Base-by-base conservation (phyloP, 2,888 invertebrate species). In the Aleiodes leptofemur region DNA sequence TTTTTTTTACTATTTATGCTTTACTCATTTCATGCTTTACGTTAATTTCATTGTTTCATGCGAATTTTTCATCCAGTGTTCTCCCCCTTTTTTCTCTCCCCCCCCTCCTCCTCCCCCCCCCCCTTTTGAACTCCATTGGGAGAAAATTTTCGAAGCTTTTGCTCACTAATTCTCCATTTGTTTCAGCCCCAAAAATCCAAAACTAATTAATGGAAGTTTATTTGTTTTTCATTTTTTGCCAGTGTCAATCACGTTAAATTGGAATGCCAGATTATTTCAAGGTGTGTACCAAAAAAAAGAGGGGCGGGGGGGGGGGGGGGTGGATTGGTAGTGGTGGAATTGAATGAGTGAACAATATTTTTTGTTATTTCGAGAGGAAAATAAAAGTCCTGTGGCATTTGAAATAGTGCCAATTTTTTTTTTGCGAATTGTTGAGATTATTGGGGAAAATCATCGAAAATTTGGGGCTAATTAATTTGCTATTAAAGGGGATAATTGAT, bases 11-110 rank as follows among this genome's bases (percentile, higher is more conserved):
- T 43, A 34, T 34, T 34, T 34, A 34, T 34, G 0, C 38, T 38
- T 43, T 3, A 8, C 1, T 43, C 9, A 43, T 43, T 43, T 43
- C 11, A 43, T 43, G 8, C 11, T 11, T 8, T 9, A 9, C 11
- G 8, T 43, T 43, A 43, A 43, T 43, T 9, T 43, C 43, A 43
- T 7, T 43, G 43, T 9, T 43, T 43, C 43, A 43, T 43, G 43
- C 43, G 43, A 43, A 43, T 43, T 43, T 9, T 43, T 43, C 11
- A 7, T 64, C 34, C n/a, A 64, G 16, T 64, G 48, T 64, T 43
- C 16, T 9, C 9, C 8, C 14, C 31, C 16, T 38, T 61, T 61
- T 85, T 85, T 83, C 82, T 82, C 84, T 74, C 23, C 23, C 23
- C 23, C 23, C 23, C 23, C 23, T 2, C 23, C 23, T 2, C 23